Base-by-base conservation (phyloP, 92 coral and sea anemone species). In the Blastomussa wellsi region DNA sequence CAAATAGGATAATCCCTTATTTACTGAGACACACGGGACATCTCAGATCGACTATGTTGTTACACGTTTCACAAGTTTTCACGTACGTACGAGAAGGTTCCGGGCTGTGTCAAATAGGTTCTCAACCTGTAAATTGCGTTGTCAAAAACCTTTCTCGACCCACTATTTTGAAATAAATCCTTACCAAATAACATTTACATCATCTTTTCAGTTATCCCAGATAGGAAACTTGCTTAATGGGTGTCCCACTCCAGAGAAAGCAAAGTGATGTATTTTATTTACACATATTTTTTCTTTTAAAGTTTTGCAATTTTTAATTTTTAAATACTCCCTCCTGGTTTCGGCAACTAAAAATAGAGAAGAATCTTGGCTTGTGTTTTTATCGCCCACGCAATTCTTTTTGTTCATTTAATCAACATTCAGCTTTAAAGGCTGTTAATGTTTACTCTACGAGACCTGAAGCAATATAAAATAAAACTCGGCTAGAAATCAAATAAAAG, bases 361-460 rank as follows among this genome's bases (percentile, higher is more conserved):
- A 49, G 72, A n/a, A 16, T 15, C 52, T 51, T 53, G 71, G 62
- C 78, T 26, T 39, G 55, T 79, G 32, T 79, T 42, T 31, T 17
- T 55, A 26, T 35, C 79, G 65, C 86, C 79, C 79, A 52, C 86
- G 86, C 72, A 32, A 19, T 70, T 38, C 37, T 49, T 41, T 67
- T 68, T 5, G 60, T 31, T 16, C 69, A 67, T 55, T 59, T 80
- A 64, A 64, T 42, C 37, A 65, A 79, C 74, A 15, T 41, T n/a
- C 65, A 62, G 10, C 39, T 24, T 66, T 41, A 3, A 79, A 79
- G 74, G 41, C 37, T 68, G 35, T 68, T 35, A 32, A 32, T 15
- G 1, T 52, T 3, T 5, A 62, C 48, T 70, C 22, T 6, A 48
- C 44, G 47, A 70, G 75, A 70, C 47, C 75, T 70, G 75, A 37